Conservation (phyloP, 1,140 invertebrate genomes). For the Lepidurus arcticus region DNA sequence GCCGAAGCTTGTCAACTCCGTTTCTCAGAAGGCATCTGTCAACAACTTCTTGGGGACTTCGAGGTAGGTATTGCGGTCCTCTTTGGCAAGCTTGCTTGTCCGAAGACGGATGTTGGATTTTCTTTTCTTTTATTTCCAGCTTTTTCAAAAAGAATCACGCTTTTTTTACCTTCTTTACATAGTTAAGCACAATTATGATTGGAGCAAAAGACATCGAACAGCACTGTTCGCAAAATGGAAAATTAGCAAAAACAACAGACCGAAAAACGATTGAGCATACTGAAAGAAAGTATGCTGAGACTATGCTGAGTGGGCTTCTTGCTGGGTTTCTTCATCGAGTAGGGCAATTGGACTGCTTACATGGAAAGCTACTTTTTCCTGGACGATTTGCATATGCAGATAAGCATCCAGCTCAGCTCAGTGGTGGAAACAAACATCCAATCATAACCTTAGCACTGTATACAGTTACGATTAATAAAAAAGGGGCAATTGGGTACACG, state of each 20-base stretch:
- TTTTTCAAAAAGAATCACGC: too few species aligned
- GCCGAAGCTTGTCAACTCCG: neutral
- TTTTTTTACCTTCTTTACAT: neutral
- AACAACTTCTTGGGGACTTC: neutral
- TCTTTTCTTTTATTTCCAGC: too few species aligned
- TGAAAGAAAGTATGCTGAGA: neutral
- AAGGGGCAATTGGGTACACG: neutral
- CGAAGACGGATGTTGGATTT: too few species aligned
- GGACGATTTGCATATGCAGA: slow-evolving; percentile 21
- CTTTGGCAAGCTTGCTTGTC: neutral
- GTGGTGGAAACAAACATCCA: slow-evolving; percentile 14
- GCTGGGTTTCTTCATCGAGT: neutral
- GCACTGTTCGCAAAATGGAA: neutral
- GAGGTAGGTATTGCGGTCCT: neutral
- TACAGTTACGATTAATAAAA: neutral
- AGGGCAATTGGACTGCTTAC: slow-evolving; percentile 4
- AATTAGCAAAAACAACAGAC: too few species aligned
- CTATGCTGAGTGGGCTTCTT: neutral
- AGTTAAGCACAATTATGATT: too few species aligned
- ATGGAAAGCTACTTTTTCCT: slow-evolving; percentile 17
- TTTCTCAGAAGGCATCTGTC: neutral
- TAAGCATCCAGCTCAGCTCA: slow-evolving; percentile 21
- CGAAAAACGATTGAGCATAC: neutral
- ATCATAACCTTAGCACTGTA: neutral
- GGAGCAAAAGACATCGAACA: neutral